Evolutionary conservation across 2,888 invertebrate species (phyloP), one percentile per base, ranked within the genome.

Genomic region (Congeria kusceri): DNA sequence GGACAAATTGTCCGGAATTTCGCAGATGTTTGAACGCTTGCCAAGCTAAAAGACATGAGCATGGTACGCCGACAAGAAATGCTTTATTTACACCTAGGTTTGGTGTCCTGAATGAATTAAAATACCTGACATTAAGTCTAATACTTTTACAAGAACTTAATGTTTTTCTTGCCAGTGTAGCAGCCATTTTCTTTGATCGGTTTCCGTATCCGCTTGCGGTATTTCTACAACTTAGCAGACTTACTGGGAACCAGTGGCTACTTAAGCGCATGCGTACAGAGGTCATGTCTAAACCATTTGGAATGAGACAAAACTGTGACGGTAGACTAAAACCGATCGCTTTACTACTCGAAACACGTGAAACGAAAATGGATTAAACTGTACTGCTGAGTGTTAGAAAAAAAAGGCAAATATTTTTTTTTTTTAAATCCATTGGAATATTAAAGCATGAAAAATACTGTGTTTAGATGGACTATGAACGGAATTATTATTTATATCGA

Each of bases 181-280:
- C 76, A 49, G 84, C 84, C 84, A 84, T 82, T 67, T 80, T 82
- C 59, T 25, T 25, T 53, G 18, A 56, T 28, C 25, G 28, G 27
- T 57, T 29, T 46, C 63, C 44, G 63, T 25, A 28, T 57, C 0
- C 62, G 29, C 27, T 71, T 18, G 7, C 23, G 15, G n/a, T 44
- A 0, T 15, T 57, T 18, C 9, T 59, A 13, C 5, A 63, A 28
- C 53, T 56, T 15, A 9, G 2, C 9, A 4, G 25, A 47, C 11
- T 49, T 23, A 20, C 53, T 39, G 65, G 58, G 64, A 58, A 65
- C 71, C 71, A 72, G 28, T 57, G 28, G 23, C 7, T 29, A 62
- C 20, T 27, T 62, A 23, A 66, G 59, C 80, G 80, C 82, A 70
- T 84, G 80, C 77, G 77, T 77, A 62, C 7, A 64, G n/a, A 66